Conservation (phyloP, 2,888 invertebrate genomes). For the Lysandra bellargus region DNA sequence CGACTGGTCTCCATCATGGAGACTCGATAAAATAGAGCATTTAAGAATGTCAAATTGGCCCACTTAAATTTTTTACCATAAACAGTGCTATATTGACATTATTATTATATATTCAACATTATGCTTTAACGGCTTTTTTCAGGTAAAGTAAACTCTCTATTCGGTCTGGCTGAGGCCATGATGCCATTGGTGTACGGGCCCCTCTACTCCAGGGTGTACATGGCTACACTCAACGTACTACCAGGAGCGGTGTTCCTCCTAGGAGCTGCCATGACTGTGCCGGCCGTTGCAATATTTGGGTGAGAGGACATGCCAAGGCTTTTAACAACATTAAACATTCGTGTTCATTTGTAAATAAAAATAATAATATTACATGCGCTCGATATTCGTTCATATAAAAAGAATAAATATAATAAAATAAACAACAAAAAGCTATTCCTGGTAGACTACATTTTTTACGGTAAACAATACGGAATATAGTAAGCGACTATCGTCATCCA, state of each 20-base stretch:
- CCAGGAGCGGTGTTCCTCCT: conserved; percentile 87
- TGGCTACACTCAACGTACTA: conserved; percentile 83
- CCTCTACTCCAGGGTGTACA: conserved; percentile 86
- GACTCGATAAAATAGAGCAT: too few species aligned
- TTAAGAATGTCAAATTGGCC: too few species aligned
- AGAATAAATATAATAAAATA: background rate
- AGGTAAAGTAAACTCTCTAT: conserved; percentile 88
- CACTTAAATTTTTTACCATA: too few species aligned
- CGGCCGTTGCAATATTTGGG: conserved; percentile 85
- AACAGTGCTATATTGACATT: too few species aligned
- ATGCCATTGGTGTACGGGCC: conserved; percentile 88
- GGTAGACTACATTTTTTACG: conserved; percentile 2
- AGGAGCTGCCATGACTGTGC: conserved; percentile 84
- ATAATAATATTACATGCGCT: background rate
- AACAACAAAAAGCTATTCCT: background rate
- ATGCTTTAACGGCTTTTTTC: conserved; percentile 38
- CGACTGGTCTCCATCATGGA: too few species aligned
- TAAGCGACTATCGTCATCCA: background rate
- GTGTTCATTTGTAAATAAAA: background rate
- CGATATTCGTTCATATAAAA: background rate
- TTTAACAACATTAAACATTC: background rate
- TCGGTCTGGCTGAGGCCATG: conserved; percentile 86
- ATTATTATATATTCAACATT: background rate
- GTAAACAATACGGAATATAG: background rate
- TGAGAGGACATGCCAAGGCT: conserved; percentile 50